Evolutionary conservation across 1,140 invertebrate genomes (phyloP).

Genomic region (Schmidtea mediterranea): DNA sequence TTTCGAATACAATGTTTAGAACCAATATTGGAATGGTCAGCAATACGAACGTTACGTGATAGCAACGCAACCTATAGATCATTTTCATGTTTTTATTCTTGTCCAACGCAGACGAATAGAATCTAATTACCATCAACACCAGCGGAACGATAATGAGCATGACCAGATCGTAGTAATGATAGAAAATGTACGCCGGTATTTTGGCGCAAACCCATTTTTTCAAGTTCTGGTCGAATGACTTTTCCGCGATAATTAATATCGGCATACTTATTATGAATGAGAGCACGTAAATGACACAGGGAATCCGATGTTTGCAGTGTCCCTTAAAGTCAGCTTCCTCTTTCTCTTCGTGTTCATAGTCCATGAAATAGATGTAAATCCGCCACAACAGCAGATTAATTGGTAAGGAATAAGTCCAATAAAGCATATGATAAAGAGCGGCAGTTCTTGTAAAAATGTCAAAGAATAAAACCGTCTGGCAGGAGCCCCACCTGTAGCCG

Average conservation of each 20-base stretch:
- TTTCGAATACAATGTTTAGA: neutral
- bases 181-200: neutral
- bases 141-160: neutral
- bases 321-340: neutral
- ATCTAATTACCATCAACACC: neutral
- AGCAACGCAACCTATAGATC: neutral
- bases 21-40: neutral
- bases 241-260: neutral
- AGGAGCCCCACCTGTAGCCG: neutral
- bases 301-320: neutral
- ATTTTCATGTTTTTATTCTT: neutral
- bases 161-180: neutral
- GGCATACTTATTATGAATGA: neutral
- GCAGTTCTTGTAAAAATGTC: conserved; percentile 1
- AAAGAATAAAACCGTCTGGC: neutral
- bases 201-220: neutral
- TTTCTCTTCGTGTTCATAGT: too few species aligned
- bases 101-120: neutral
- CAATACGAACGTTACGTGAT: neutral
- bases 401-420: neutral
- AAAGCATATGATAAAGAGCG: conserved; percentile 2
- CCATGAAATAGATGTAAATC: neutral
- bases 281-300: neutral
- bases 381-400: neutral
- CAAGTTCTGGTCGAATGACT: neutral